phyloP scores from a whole-genome alignment of 2,797 vertebrate species.

The Columba guinea region DNA sequence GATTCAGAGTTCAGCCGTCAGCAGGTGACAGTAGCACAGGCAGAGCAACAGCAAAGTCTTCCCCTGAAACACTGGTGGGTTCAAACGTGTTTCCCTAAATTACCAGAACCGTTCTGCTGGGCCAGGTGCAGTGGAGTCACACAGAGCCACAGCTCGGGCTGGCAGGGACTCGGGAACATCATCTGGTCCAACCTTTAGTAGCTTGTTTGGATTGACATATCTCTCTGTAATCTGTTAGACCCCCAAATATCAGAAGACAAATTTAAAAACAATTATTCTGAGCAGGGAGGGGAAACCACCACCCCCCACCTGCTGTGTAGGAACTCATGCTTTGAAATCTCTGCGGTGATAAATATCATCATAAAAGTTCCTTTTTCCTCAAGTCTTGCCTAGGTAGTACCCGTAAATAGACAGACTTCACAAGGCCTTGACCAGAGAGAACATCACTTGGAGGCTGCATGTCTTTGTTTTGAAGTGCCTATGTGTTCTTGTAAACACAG shows the following conservation, averaged over 20 bases:
- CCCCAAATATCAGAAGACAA: neutral
- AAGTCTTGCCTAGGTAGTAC: neutral
- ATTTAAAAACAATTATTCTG: neutral
- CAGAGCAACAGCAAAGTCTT: neutral
- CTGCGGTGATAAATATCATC: neutral
- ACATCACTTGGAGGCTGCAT: neutral
- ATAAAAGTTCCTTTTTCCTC: neutral
- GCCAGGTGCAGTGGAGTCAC: neutral
- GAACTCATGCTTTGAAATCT: neutral
- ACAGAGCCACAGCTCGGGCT: neutral
- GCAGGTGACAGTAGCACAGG: constrained; percentile 12
- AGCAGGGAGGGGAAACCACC: too few relatives aligned
- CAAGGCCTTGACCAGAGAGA: neutral
- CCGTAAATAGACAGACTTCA: neutral
- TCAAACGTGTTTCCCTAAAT: neutral
- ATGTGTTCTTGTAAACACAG: neutral
- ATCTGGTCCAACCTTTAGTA: neutral
- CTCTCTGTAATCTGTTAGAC: neutral
- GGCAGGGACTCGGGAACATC: neutral
- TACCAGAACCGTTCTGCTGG: neutral
- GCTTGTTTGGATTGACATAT: neutral
- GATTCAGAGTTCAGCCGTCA: constrained; percentile 78
- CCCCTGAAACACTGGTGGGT: constrained; percentile 67
- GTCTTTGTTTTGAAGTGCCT: neutral
- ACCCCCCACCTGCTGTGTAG: neutral